These are phyloP conservation scores for Lasioglossum oenotherae DNA, from an alignment of 2,888 invertebrate genomes.

Conservation along the genomic window DNA sequence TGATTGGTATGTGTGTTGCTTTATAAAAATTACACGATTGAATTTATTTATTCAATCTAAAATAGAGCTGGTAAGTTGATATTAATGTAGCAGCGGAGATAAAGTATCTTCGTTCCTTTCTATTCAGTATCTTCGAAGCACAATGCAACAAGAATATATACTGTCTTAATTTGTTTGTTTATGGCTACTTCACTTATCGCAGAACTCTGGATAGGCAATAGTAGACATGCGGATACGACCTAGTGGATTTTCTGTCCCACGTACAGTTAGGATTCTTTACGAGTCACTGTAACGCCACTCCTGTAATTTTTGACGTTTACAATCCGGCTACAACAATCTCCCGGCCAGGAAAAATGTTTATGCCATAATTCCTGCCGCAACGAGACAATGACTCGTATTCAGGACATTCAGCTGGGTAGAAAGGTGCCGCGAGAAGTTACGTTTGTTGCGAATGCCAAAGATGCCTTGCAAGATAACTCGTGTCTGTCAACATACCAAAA, in stretches of 20 bases:
- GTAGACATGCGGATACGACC: background rate
- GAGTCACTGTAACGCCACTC: conserved; percentile 40
- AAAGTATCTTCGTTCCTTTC: background rate
- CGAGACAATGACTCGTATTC: conserved; percentile 62
- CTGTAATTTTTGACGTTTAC: conserved; percentile 52
- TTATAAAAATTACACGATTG: background rate
- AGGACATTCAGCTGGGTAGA: conserved; percentile 51
- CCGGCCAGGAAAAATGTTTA: conserved; percentile 35
- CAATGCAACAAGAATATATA: background rate
- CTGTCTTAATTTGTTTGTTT: background rate
- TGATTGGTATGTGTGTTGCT: no score
- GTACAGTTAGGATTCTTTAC: conserved; percentile 45
- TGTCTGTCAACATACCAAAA: background rate
- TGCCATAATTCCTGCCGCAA: conserved; percentile 38
- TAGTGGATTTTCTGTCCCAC: background rate
- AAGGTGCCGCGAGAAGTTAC: conserved; percentile 49
- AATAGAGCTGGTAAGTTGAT: background rate
- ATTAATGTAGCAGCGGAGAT: background rate
- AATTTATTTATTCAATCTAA: background rate
- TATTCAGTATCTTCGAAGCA: background rate
- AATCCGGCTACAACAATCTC: conserved; percentile 45
- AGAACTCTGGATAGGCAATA: background rate
- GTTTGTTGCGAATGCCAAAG: conserved; percentile 17
- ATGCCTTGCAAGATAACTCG: conserved; percentile 13
- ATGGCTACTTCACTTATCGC: background rate